A percentile compares a stretch with the other conserved stretches of the same genome.
Evolutionary conservation across 2,888 invertebrate species (phyloP).

Genomic region (Epinotia brunnichana): DNA sequence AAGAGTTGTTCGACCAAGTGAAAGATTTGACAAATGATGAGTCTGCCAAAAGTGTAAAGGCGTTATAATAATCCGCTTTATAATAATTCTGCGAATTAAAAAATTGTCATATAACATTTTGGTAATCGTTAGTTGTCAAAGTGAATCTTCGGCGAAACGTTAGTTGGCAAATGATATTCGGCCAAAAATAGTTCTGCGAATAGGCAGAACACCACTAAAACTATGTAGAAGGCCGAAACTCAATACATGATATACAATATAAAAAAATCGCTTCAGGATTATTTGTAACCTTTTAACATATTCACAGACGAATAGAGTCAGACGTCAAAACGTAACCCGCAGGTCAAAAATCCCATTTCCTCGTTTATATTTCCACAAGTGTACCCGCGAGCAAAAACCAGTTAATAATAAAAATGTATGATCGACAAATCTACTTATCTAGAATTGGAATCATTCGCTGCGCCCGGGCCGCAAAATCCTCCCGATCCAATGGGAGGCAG

Average conservation of each 20-base stretch:
- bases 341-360: background rate
- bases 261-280: background rate
- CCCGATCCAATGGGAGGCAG: conserved; percentile 58
- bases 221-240: background rate
- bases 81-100: too few relatives aligned
- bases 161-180: too few relatives aligned
- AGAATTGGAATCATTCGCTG: conserved; percentile 71
- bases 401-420: conserved; percentile 61
- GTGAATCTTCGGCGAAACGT: too few relatives aligned
- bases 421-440: conserved; percentile 69
- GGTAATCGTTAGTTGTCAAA: too few relatives aligned
- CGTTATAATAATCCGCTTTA: too few relatives aligned
- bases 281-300: background rate
- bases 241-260: too few relatives aligned
- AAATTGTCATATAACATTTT: too few relatives aligned
- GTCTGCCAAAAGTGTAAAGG: too few relatives aligned
- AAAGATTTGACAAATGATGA: too few relatives aligned
- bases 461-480: conserved; percentile 57
- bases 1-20: too few relatives aligned
- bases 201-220: background rate
- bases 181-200: too few relatives aligned
- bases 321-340: background rate
- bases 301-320: conserved; percentile 1
- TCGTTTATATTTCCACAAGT: conserved; percentile 8
- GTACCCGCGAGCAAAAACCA: conserved; percentile 47